Percentiles rank a stretch among this genome's conserved stretches.
phyloP scores from a whole-genome alignment of 2,888 invertebrate genomes.

The Phasia obesa region DNA sequence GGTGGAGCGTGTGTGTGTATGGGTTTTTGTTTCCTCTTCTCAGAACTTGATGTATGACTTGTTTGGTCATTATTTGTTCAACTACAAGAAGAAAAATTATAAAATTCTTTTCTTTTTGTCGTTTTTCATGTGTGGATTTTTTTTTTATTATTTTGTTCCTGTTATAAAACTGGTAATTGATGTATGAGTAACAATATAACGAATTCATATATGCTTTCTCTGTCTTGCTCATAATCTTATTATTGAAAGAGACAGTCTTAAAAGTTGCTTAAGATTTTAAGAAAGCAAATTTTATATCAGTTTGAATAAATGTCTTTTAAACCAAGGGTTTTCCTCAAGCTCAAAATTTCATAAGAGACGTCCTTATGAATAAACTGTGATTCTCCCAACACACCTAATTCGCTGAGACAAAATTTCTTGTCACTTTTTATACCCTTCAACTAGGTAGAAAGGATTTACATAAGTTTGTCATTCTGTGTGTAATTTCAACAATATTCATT shows the following conservation, averaged over 20 bases:
- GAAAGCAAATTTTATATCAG: background rate
- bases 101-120: constrained; percentile 47
- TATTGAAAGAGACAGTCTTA: background rate
- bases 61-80: constrained; percentile 66
- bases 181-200: constrained; percentile 44
- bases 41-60: constrained; percentile 67
- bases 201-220: constrained; percentile 30
- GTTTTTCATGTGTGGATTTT: constrained; percentile 30
- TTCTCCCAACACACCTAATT: too few species aligned
- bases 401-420: too few species aligned
- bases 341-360: too few species aligned
- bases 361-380: too few species aligned
- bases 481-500: too few species aligned
- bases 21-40: constrained; percentile 38
- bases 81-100: constrained; percentile 57
- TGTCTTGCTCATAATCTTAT: background rate
- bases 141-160: constrained; percentile 41
- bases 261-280: background rate
- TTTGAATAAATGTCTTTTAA: too few species aligned
- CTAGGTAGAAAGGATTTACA: too few species aligned
- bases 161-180: constrained; percentile 64
- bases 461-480: too few species aligned
- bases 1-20: constrained; percentile 16
- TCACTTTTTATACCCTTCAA: too few species aligned
- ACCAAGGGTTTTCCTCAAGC: too few species aligned